These are phyloP conservation scores for Pachyrhynchus sulphureomaculatus DNA, from an alignment of 1,140 invertebrate genomes.

Conservation along the genomic window DNA sequence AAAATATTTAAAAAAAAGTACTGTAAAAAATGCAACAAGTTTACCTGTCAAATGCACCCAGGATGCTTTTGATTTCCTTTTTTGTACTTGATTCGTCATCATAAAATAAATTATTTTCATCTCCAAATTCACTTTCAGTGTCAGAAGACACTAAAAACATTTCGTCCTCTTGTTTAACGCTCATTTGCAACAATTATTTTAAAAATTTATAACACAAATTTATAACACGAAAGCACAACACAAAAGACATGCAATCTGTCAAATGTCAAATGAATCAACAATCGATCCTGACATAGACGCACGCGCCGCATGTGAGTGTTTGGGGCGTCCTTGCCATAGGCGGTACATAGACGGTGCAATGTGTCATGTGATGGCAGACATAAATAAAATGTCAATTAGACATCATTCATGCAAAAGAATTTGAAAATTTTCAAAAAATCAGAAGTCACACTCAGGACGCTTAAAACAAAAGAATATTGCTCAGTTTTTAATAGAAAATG, in stretches of 20 bases:
- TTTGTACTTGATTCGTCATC: slow-evolving; percentile 2
- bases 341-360: not conserved
- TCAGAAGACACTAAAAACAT: slow-evolving; percentile 19
- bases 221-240: not conserved
- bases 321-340: not conserved
- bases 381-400: too few relatives aligned
- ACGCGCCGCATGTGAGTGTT: not conserved
- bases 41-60: slow-evolving; percentile 20
- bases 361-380: not conserved
- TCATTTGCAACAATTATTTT: not conserved
- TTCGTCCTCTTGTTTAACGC: slow-evolving; percentile 10
- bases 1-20: too few relatives aligned
- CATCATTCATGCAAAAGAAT: too few relatives aligned
- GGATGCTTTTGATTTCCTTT: slow-evolving; percentile 6
- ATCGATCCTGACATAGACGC: not conserved
- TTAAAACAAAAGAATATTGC: too few relatives aligned
- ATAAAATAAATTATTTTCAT: slow-evolving; percentile 22
- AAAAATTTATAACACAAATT: not conserved
- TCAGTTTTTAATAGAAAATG: too few relatives aligned
- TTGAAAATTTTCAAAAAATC: too few relatives aligned
- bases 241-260: not conserved
- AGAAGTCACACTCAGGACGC: too few relatives aligned
- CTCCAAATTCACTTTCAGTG: slow-evolving; percentile 17
- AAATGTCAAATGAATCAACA: slow-evolving; percentile 24
- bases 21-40: slow-evolving; percentile 1